Evolutionary conservation across 2,797 vertebrate genomes (phyloP), one percentile per base, ranked within the genome.

Genomic region (Cirrhinus molitorella): DNA sequence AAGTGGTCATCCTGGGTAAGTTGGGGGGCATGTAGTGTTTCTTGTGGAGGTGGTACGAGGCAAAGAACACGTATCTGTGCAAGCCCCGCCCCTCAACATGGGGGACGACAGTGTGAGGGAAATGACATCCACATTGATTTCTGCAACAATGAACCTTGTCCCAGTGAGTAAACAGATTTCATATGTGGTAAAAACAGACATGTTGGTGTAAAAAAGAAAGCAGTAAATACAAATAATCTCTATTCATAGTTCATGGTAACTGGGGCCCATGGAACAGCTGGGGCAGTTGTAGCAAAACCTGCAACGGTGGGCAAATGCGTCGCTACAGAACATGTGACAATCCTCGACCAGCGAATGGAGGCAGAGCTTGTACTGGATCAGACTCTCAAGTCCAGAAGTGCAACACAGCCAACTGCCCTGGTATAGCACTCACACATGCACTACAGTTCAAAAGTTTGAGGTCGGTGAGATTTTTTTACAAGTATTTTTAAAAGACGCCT

Each of bases 261-360:
- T 99, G 98, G 98, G 95, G 96, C 70, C 95, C 95, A 0, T 99
- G 98, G 98, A 96, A 94, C 47, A 93, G 92, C 53, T 99, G 98
- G 98, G 97, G 97, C 49, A 92, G 90, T 10, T 99, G 98, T 89
- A 99, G 98, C 74, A 95, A 95, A 82, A 96, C 96, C 0, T 99
- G 98, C 40, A 95, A 94, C 0, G 95, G 97, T 4, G 98, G 98
- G n/a, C 98, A 98, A 88, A 95, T 88, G 88, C 93, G 97, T 45
- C 95, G 97, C 31, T 94, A 98, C 91, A 96, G 98, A 75, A 94
- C 94, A 0, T 99, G 98, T 76, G 97, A 99, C 90, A 97, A 96
- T 84, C 98, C 98, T 34, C 92, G 70, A 53, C 97, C 98, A 0
- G 91, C 95, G 84, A 94, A 93, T 0, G 97, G 97, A 0, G 98